phyloP scores from a whole-genome alignment of 2,113 vertebrate genomes.

The Lanius ludovicianus region DNA sequence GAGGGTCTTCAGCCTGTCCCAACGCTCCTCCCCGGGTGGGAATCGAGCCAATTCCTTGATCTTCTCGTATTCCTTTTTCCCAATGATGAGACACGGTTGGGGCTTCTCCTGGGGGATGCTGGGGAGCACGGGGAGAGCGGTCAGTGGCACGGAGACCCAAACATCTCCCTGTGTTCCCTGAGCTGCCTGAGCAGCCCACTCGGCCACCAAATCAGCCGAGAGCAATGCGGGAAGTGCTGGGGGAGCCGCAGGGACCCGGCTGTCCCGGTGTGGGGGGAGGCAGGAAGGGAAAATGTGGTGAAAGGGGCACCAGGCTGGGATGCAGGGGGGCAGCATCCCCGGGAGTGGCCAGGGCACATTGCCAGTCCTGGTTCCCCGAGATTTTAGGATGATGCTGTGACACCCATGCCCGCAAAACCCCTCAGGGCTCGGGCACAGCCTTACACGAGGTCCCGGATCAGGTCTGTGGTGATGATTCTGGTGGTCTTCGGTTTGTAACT shows the following conservation, averaged over 20 bases:
- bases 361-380: neutral
- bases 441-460: constrained; percentile 83
- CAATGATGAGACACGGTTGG: too few relatives aligned
- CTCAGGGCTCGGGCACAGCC: neutral
- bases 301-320: neutral
- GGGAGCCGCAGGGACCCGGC: neutral
- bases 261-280: neutral
- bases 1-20: too few relatives aligned
- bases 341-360: neutral
- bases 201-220: neutral
- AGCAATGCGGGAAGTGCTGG: neutral
- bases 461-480: constrained; percentile 82
- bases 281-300: neutral
- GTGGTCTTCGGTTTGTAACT: constrained; percentile 61
- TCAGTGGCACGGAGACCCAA: too few relatives aligned
- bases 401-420: neutral
- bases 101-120: too few relatives aligned
- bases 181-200: neutral
- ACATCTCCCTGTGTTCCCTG: too few relatives aligned
- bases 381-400: neutral
- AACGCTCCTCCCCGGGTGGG: too few relatives aligned
- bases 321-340: neutral
- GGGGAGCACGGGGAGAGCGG: too few relatives aligned
- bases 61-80: too few relatives aligned
- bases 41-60: too few relatives aligned